phyloP scores from a whole-genome alignment of 2,888 invertebrate species.

The Coelinius sp. region DNA sequence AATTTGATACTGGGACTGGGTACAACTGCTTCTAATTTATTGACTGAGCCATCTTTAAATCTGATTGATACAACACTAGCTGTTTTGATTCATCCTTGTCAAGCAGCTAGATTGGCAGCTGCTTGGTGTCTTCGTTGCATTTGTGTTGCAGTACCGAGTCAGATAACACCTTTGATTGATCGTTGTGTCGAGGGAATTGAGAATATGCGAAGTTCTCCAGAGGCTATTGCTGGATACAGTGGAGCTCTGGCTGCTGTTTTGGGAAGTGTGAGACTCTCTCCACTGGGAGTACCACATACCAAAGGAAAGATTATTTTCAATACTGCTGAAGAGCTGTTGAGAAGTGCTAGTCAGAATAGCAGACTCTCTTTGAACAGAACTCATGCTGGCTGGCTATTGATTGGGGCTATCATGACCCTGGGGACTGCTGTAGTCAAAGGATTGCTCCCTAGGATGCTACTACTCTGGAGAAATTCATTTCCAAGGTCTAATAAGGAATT shows the following conservation, averaged over 20 bases:
- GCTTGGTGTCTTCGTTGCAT: conserved; percentile 95
- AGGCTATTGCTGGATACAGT: conserved; percentile 92
- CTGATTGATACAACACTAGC: conserved; percentile 84
- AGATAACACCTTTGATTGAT: conserved; percentile 94
- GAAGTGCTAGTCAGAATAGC: conserved; percentile 97
- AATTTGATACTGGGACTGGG: conserved; percentile 91
- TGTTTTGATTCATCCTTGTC: conserved; percentile 94
- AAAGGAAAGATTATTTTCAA: conserved; percentile 97
- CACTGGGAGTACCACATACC: conserved; percentile 95
- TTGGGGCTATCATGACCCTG: conserved; percentile 96
- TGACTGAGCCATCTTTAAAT: conserved; percentile 90
- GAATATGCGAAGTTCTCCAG: conserved; percentile 89
- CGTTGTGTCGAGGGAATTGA: conserved; percentile 90
- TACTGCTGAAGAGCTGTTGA: conserved; percentile 94
- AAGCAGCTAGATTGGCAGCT: conserved; percentile 92
- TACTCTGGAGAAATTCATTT: conserved; percentile 98
- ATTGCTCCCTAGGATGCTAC: conserved; percentile 90
- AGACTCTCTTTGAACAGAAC: conserved; percentile 94
- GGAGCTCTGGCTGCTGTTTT: conserved; percentile 94
- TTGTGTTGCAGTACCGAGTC: conserved; percentile 94
- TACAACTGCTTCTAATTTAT: conserved; percentile 93
- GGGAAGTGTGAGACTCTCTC: conserved; percentile 91
- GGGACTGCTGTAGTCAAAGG: conserved; percentile 94
- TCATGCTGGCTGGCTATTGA: conserved; percentile 97
- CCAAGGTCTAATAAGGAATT: conserved; percentile 96